Evolutionary conservation across 2,888 invertebrate genomes (phyloP).

Genomic region (Cryptocephalus primarius): DNA sequence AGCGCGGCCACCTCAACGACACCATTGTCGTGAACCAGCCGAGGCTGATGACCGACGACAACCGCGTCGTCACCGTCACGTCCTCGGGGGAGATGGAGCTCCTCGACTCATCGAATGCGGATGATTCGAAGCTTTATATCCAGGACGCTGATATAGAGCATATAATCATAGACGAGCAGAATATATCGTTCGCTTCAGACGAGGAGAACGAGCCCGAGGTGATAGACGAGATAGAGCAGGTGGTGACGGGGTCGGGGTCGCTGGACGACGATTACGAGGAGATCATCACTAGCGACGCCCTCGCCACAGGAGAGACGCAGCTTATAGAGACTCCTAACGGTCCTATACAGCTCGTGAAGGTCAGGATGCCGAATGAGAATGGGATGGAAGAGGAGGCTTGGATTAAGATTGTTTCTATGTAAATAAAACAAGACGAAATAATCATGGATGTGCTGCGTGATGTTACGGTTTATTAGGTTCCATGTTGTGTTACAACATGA

Average conservation of each 20-base stretch:
- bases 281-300: slow-evolving; percentile 23
- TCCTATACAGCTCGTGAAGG: slow-evolving; percentile 33
- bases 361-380: slow-evolving; percentile 33
- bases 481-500: too few relatives aligned
- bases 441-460: too few relatives aligned
- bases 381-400: slow-evolving; percentile 37
- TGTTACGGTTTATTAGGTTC: too few relatives aligned
- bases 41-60: slow-evolving; percentile 49
- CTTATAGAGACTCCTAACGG: slow-evolving; percentile 37
- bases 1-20: slow-evolving; percentile 63
- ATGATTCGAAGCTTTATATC: slow-evolving; percentile 39
- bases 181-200: slow-evolving; percentile 29
- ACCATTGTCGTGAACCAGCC: slow-evolving; percentile 78
- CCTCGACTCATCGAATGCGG: slow-evolving; percentile 19
- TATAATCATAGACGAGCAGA: slow-evolving; percentile 35
- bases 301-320: slow-evolving; percentile 32
- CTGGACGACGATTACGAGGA: slow-evolving; percentile 26
- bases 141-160: slow-evolving; percentile 40
- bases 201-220: slow-evolving; percentile 24
- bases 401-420: slow-evolving; percentile 33
- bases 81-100: slow-evolving; percentile 33
- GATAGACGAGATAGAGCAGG: slow-evolving; percentile 21
- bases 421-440: too few relatives aligned
- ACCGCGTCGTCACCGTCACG: slow-evolving; percentile 38
- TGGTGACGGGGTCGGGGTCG: slow-evolving; percentile 11